These are phyloP conservation scores for Sturnus vulgaris DNA, from an alignment of 2,113 vertebrate genomes.

Conservation along the genomic window DNA sequence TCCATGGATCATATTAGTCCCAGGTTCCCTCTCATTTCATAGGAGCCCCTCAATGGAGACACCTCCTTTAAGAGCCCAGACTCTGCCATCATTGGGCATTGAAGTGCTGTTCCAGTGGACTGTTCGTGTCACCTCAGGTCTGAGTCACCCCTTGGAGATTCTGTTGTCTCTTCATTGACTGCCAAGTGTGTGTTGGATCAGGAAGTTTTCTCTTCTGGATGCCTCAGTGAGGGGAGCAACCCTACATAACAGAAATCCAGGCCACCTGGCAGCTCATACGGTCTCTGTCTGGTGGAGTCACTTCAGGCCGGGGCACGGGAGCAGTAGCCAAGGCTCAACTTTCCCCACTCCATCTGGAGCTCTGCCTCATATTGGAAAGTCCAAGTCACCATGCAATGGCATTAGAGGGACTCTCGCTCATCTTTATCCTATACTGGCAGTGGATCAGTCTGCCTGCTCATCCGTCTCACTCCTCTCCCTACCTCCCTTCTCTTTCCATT, in stretches of 20 bases:
- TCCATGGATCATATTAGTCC: neutral
- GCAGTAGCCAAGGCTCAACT: neutral
- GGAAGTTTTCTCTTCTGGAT: neutral
- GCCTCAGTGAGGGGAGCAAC: neutral
- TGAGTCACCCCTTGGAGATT: neutral
- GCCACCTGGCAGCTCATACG: neutral
- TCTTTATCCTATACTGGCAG: neutral
- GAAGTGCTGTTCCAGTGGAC: neutral
- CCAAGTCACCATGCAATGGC: neutral
- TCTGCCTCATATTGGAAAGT: slow-evolving; percentile 3
- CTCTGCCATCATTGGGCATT: neutral
- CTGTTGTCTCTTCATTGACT: neutral
- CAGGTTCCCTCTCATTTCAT: neutral
- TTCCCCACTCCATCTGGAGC: neutral
- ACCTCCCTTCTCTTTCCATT: neutral
- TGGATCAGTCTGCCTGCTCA: neutral
- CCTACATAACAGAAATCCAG: neutral
- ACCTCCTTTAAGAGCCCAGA: neutral
- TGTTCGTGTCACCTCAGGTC: neutral
- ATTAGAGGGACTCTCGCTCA: neutral
- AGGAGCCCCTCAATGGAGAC: neutral
- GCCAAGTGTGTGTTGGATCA: neutral
- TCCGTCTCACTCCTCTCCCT: neutral
- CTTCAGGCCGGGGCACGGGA: neutral
- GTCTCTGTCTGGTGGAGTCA: neutral